Evolutionary conservation across 2,888 invertebrate genomes (phyloP).

Genomic region (Eristalis intricaria): DNA sequence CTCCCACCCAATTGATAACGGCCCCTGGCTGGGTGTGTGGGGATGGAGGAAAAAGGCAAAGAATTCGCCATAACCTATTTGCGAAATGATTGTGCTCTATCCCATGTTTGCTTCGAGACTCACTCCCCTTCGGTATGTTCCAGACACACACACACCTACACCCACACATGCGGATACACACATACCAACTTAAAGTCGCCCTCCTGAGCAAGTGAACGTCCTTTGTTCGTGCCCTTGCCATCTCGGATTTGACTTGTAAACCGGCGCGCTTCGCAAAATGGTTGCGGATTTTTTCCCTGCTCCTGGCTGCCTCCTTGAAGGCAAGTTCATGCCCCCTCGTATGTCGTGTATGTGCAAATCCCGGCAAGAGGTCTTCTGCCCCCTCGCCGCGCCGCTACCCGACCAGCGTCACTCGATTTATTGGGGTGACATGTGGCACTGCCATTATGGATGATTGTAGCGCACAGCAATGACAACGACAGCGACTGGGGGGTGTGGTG

Average conservation of each 20-base stretch:
- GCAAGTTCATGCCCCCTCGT: constrained; percentile 55
- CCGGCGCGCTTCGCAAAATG: constrained; percentile 63
- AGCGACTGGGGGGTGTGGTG: constrained; percentile 4
- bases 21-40: not conserved
- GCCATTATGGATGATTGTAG: constrained; percentile 69
- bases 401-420: constrained; percentile 53
- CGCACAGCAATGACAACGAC: constrained; percentile 63
- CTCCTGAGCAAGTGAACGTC: constrained; percentile 56
- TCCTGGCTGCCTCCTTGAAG: constrained; percentile 5
- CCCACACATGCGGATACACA: not conserved
- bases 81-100: constrained; percentile 68
- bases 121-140: constrained; percentile 13
- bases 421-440: constrained; percentile 71
- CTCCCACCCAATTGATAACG: constrained; percentile 32
- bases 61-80: constrained; percentile 69
- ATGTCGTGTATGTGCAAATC: constrained; percentile 48
- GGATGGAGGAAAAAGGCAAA: constrained; percentile 12
- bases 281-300: constrained; percentile 60
- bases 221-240: constrained; percentile 66
- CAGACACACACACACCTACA: not conserved
- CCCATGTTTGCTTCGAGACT: constrained; percentile 45
- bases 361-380: constrained; percentile 1
- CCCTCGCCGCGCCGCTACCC: not conserved
- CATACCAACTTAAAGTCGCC: constrained; percentile 13
- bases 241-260: constrained; percentile 67